These are phyloP conservation scores for Drosophila murphyi DNA, from an alignment of 1,140 invertebrate genomes.

Conservation along the genomic window DNA sequence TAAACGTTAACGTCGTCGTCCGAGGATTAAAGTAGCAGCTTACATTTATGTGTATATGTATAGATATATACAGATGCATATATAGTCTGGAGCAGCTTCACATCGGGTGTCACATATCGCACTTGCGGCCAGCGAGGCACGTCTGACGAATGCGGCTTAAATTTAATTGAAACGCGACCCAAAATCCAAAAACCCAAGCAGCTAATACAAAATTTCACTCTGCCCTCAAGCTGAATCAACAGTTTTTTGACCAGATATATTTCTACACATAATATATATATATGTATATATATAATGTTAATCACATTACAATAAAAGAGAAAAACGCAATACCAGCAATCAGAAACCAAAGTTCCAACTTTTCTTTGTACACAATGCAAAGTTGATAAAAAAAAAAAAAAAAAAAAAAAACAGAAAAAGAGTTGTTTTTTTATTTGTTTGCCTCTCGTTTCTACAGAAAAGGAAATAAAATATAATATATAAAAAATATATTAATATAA, in stretches of 20 bases:
- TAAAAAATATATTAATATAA: constrained; percentile 13
- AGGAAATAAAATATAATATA: background rate
- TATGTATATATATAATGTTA: constrained; percentile 24
- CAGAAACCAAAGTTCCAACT: constrained; percentile 33
- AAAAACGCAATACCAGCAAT: constrained; percentile 1
- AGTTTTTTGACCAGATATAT: constrained; percentile 6
- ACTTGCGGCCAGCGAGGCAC: constrained; percentile 66
- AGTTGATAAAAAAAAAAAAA: constrained; percentile 21
- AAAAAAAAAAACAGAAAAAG: background rate
- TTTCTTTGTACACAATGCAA: constrained; percentile 1
- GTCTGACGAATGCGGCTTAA: constrained; percentile 70
- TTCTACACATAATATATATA: constrained; percentile 21
- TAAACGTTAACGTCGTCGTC: constrained; percentile 34
- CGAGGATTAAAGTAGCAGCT: constrained; percentile 77
- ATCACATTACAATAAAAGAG: constrained; percentile 28
- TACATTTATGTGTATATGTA: constrained; percentile 43
- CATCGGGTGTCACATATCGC: constrained; percentile 49
- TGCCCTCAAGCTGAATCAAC: constrained; percentile 38
- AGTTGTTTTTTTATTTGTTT: background rate
- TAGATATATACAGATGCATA: constrained; percentile 11
- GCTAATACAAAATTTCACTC: constrained; percentile 23
- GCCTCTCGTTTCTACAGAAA: background rate
- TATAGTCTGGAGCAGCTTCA: constrained; percentile 9
- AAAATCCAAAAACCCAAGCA: constrained; percentile 17
- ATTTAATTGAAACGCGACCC: constrained; percentile 69